These are phyloP conservation scores for Otolemur crassicaudatus DNA, from an alignment of 2,797 vertebrate species.

Conservation along the genomic window DNA sequence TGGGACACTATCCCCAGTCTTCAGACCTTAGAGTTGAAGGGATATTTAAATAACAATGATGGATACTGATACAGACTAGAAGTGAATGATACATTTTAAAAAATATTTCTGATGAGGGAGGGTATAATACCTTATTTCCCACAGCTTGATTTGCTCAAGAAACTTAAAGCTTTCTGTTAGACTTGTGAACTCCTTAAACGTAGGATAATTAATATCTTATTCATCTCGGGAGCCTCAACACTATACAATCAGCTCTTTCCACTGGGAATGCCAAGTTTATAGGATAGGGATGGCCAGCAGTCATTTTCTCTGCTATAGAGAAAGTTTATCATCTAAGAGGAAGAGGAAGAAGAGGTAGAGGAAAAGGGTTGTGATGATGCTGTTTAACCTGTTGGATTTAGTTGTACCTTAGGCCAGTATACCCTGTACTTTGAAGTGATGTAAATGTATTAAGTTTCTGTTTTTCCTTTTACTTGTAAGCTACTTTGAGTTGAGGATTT, in stretches of 20 bases:
- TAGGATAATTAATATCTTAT: neutral
- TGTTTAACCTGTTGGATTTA: neutral
- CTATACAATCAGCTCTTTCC: neutral
- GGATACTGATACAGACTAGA: neutral
- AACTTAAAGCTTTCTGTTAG: conserved; percentile 20
- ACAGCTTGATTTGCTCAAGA: neutral
- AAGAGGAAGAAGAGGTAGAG: neutral
- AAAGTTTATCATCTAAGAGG: neutral
- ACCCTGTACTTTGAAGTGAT: neutral
- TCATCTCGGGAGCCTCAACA: neutral
- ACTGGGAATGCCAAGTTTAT: neutral
- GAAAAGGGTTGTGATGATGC: neutral
- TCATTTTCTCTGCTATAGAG: neutral
- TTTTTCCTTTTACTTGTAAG: conserved; percentile 19
- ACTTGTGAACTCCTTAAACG: neutral
- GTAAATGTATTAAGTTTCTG: neutral
- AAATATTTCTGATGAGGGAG: neutral
- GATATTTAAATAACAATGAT: conserved; percentile 7
- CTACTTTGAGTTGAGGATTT: neutral
- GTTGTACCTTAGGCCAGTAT: neutral
- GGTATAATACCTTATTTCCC: neutral
- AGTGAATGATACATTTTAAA: neutral
- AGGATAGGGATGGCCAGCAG: neutral
- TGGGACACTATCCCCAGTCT: neutral
- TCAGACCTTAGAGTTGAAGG: neutral